Evolutionary conservation across 2,113 vertebrate species (phyloP).

Genomic region (Microcebus griseorufus): DNA sequence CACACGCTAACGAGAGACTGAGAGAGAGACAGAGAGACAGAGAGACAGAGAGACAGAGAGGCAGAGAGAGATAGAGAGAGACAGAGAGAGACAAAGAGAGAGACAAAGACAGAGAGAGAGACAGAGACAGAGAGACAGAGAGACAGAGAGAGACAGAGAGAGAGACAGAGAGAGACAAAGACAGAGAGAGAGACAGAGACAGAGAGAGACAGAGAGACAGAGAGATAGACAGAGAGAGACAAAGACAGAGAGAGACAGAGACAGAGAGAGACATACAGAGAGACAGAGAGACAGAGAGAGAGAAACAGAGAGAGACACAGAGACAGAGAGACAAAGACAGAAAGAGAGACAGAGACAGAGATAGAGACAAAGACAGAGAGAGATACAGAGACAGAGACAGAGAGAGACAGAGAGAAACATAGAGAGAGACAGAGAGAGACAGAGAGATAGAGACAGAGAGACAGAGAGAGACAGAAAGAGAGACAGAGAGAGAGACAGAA

Average conservation of each 20-base stretch:
- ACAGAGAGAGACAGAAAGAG: not conserved
- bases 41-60: not conserved
- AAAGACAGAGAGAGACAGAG: rapidly evolving
- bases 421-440: not conserved
- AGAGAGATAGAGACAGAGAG: not conserved
- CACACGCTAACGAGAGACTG: not conserved
- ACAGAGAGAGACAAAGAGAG: not conserved
- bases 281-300: not conserved
- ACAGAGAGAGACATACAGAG: not conserved
- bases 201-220: not conserved
- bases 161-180: not conserved
- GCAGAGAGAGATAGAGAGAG: rapidly evolving
- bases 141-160: not conserved
- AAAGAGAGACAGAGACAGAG: rapidly evolving
- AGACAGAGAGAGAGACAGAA: not conserved
- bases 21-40: not conserved
- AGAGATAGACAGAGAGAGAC: not conserved
- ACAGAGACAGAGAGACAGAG: not conserved
- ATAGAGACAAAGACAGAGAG: not conserved
- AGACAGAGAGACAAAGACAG: not conserved
- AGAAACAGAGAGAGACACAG: not conserved
- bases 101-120: not conserved
- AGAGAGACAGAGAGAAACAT: not conserved
- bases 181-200: rapidly evolving
- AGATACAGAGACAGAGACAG: not conserved